Base-by-base conservation (phyloP, 2,797 vertebrate genomes). In the Gambusia yucatana region DNA sequence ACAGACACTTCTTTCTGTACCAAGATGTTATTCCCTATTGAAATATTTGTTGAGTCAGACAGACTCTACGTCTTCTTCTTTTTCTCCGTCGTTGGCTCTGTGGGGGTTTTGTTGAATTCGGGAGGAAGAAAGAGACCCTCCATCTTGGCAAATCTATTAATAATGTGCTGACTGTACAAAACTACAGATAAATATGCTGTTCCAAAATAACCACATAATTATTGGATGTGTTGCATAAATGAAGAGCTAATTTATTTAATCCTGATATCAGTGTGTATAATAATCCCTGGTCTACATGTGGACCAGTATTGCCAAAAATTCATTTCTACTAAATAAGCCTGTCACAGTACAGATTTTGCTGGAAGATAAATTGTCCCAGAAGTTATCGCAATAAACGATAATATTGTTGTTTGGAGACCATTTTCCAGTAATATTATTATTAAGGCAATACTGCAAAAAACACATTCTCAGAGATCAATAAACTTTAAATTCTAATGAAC, bases 21-120 rank as follows among this genome's bases (percentile, higher is more conserved):
- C 55, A 75, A 33, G 65, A 79, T 72, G 77, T 80, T 87, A 76
- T 88, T 90, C 83, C 86, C 80, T 11, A 28, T 52, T 76, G 87
- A 83, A 82, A 82, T 82, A 80, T 88, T 81, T 85, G 87, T 90
- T 57, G 83, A 86, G 82, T 88, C 79, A 86, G 84, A 76, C 79
- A 17, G 33, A 17, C 33, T 79, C 77, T 81, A 57, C 44, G 43
- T 76, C 71, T 76, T 73, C 57, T 57, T 77, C 79, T 73, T 75
- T 79, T 78, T 14, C 73, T 33, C 65, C 61, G 57, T 82, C 59
- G 50, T 67, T 77, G 47, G 77, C 59, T 82, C 59, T 52, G 33
- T 55, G 70, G 70, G 59, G 59, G 79, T 79, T 84, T 59, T 85
- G 79, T 76, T 39, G 72, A 82, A 78, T 71, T 30, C 36, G 39